Evolutionary conservation across 2,113 vertebrate genomes (phyloP), one percentile per base, ranked within the genome.

Genomic region (Perca flavescens): DNA sequence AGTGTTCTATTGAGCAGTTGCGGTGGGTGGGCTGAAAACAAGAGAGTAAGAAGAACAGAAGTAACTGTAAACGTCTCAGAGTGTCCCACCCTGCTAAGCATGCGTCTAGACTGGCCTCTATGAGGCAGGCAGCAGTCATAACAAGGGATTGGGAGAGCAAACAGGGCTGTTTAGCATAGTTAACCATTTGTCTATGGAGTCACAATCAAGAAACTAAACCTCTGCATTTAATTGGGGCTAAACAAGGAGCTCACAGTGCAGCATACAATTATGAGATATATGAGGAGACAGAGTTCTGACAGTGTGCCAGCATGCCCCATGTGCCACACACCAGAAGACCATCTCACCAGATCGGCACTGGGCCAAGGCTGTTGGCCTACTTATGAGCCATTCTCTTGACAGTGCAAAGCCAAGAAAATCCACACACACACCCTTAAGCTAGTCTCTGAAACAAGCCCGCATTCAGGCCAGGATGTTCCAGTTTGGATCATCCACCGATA

Each of bases 71-170:
- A 92, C 86, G 82, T 89, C 83, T 91, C 69, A 0, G n/a, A 64
- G 80, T 25, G 93, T 94, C 93, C 93, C 93, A 91, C 94, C 95
- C 94, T 92, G 86, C 84, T 93, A 75, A 87, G 89, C 81, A 73
- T 84, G 74, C 64, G 90, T 95, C 94, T 94, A 87, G 90, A 93
- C 92, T 74, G 66, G 88, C 74, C 90, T 77, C 68, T 9, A 57
- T 72, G 61, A 89, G 71, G 83, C 88, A 54, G 83, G 87, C 68
- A 47, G 77, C 88, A 92, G 88, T 87, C 90, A 91, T 83, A 91
- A 90, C 88, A 91, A 90, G 87, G 90, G 90, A 91, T 91, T 86
- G 82, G 25, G 79, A 84, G 83, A 77, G 80, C 90, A 92, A 89
- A 92, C 90, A 88, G 7, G 77, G 74, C 64, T 79, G 86, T 81